Evolutionary conservation across 2,888 invertebrate species (phyloP), one percentile per base, ranked within the genome.

Genomic region (Seira musarum): DNA sequence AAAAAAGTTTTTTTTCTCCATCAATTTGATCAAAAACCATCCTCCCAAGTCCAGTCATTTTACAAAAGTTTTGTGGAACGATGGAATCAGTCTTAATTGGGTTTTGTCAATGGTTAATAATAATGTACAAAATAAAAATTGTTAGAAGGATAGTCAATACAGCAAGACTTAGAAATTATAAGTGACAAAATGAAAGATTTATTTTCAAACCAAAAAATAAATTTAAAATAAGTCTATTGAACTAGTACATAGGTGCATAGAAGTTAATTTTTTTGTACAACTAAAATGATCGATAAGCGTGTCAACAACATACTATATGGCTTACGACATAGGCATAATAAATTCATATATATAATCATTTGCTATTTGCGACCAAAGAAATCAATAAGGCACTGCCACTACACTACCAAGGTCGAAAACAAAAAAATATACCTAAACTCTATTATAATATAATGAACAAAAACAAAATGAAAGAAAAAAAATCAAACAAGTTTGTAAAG

Each of bases 161-260:
- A n/a, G n/a, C n/a, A n/a, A n/a, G n/a, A n/a, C n/a, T n/a, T n/a
- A n/a, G n/a, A 40, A 40, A 40, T n/a, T n/a, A n/a, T n/a, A 53
- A 53, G n/a, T 8, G 17, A 15, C 53, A 53, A 53, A n/a, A 30
- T 8, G 8, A 30, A 30, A 30, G 8, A 30, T 30, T 30, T 30
- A 53, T 53, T 53, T 53, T 17, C 53, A 17, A 13, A 53, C 3
- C 15, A 53, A 53, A 53, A 53, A 53, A n/a, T n/a, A n/a, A 53
- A 13, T 53, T 53, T n/a, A 53, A 53, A 53, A n/a, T n/a, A 53
- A 53, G 3, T 53, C 53, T 53, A 53, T 15, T 53, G 53, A 53
- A 53, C 53, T 53, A 53, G 53, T 53, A 53, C 53, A 53, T n/a
- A 53, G 53, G 53, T 53, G 53, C 53, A 17, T 17, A 53, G 17